Evolutionary conservation across 2,888 invertebrate species (phyloP).

Genomic region (Phaonia tiefii): DNA sequence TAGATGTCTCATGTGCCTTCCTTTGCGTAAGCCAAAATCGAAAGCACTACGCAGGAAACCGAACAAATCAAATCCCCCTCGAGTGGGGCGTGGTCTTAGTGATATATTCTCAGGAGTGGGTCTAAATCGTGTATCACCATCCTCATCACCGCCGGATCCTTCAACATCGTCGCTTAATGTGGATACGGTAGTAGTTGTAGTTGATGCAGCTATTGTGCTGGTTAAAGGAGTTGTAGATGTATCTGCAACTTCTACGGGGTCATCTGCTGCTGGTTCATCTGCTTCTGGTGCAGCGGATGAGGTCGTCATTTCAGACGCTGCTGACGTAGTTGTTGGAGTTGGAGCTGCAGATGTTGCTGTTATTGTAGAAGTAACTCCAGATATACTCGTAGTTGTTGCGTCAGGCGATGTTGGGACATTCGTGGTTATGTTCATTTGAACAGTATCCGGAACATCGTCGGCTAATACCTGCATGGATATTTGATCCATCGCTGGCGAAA

Average conservation of each 20-base stretch:
- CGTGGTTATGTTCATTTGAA: slow-evolving; percentile 14
- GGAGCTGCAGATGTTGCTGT: slow-evolving; percentile 13
- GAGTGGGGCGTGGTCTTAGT: slow-evolving; percentile 73
- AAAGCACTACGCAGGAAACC: slow-evolving; percentile 77
- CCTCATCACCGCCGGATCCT: slow-evolving; percentile 83
- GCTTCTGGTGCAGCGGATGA: slow-evolving; percentile 51
- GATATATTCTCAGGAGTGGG: slow-evolving; percentile 69
- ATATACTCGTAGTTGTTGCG: not conserved
- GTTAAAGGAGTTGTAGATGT: slow-evolving; percentile 56
- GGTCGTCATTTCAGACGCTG: slow-evolving; percentile 22
- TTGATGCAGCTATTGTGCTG: slow-evolving; percentile 44
- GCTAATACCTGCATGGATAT: slow-evolving; percentile 44
- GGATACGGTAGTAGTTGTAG: slow-evolving; percentile 62
- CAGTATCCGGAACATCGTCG: slow-evolving; percentile 38
- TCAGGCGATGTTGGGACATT: not conserved
- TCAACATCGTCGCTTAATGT: slow-evolving; percentile 79
- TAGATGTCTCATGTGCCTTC: slow-evolving; percentile 62
- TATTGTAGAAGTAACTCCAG: not conserved
- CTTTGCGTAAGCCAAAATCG: slow-evolving; percentile 70
- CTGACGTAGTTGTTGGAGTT: slow-evolving; percentile 36
- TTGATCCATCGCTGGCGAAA: slow-evolving; percentile 32
- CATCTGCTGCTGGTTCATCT: slow-evolving; percentile 56
- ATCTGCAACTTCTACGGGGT: slow-evolving; percentile 60
- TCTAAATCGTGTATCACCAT: slow-evolving; percentile 52
- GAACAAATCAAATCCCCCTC: slow-evolving; percentile 78